These are phyloP conservation scores for Actinernus sp. DNA, from an alignment of 92 coral and sea anemone genomes.

Conservation along the genomic window DNA sequence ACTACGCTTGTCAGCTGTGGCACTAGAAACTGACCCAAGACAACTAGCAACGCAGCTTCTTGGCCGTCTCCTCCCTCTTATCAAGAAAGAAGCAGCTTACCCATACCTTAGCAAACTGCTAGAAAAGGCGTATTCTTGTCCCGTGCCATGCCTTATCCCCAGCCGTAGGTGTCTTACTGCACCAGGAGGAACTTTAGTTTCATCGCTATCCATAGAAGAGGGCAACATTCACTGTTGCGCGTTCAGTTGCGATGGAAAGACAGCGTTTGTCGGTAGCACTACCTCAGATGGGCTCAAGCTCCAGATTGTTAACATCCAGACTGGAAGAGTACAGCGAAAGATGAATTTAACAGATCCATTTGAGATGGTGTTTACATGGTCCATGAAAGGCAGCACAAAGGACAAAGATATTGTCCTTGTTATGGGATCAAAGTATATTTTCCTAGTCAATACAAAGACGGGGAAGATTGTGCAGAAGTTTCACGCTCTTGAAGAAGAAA, in stretches of 20 bases:
- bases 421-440: constrained; percentile 82
- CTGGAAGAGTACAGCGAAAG: constrained; percentile 76
- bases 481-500: constrained; percentile 73
- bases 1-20: constrained; percentile 76
- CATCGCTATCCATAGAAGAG: constrained; percentile 73
- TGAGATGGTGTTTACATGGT: constrained; percentile 67
- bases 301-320: constrained; percentile 56
- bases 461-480: constrained; percentile 75
- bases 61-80: constrained; percentile 67
- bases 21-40: constrained; percentile 77
- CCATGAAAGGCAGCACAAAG: constrained; percentile 51
- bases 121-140: constrained; percentile 73
- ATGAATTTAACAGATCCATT: constrained; percentile 77
- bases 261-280: constrained; percentile 59
- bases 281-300: constrained; percentile 61
- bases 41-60: constrained; percentile 93
- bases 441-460: constrained; percentile 60
- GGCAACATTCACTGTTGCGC: constrained; percentile 65
- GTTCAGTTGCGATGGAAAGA: constrained; percentile 80
- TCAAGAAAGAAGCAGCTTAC: constrained; percentile 29
- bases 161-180: constrained; percentile 81
- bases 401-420: constrained; percentile 61
- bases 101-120: constrained; percentile 57
- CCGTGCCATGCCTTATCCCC: constrained; percentile 85
- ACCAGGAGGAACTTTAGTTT: constrained; percentile 88